Conservation (phyloP, 1,140 invertebrate species). For the Anthonomus grandis region DNA sequence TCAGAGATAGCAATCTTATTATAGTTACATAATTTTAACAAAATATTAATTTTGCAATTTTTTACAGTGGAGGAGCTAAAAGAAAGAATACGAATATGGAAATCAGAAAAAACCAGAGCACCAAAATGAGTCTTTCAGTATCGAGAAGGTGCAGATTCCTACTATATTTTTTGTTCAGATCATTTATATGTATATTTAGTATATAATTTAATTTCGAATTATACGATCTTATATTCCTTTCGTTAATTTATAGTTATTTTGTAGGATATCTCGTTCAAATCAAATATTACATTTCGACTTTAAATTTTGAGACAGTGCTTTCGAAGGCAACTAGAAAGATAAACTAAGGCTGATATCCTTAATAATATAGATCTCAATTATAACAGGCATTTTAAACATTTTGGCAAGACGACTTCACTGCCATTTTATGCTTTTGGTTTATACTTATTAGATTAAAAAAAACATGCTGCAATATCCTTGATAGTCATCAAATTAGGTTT, state of each 20-base stretch:
- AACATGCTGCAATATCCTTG: too few species aligned
- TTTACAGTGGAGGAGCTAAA: conserved; percentile 42
- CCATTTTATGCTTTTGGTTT: too few species aligned
- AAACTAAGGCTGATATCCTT: too few species aligned
- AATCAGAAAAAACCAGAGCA: conserved; percentile 36
- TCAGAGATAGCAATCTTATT: too few species aligned
- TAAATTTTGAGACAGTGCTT: not conserved
- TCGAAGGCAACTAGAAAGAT: too few species aligned
- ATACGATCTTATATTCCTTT: conserved; percentile 13
- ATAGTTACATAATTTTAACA: not conserved
- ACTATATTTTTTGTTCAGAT: conserved; percentile 14
- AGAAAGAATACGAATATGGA: conserved; percentile 43
- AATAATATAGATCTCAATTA: too few species aligned
- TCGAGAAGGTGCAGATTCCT: conserved; percentile 7
- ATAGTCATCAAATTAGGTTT: too few species aligned
- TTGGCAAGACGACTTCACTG: too few species aligned
- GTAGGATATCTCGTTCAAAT: conserved; percentile 1
- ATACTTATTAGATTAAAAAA: too few species aligned
- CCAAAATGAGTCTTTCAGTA: not conserved
- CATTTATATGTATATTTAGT: conserved; percentile 10
- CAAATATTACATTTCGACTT: not conserved
- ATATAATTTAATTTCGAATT: conserved; percentile 9
- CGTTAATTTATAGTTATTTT: conserved; percentile 10
- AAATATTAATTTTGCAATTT: not conserved
- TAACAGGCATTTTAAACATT: too few species aligned